Conservation (phyloP, 2,888 invertebrate species). For the Dexiosoma caninum region DNA sequence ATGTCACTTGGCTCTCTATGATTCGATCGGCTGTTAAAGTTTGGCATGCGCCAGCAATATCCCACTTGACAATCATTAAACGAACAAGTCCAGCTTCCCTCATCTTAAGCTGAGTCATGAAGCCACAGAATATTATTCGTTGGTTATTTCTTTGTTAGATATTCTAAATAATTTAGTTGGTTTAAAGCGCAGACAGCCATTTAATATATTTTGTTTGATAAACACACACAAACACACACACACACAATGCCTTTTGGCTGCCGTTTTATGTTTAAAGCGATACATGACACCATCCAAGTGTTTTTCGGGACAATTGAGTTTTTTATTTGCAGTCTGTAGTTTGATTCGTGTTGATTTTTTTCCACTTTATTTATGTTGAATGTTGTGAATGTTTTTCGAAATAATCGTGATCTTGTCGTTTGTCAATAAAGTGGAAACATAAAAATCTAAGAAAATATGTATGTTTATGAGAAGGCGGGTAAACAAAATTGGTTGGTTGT, state of each 20-base stretch:
- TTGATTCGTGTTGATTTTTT: conserved; percentile 40
- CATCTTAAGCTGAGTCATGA: conserved; percentile 11
- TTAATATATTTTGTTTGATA: neutral
- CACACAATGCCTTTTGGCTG: conserved; percentile 35
- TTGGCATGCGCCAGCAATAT: conserved; percentile 54
- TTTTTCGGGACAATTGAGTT: conserved; percentile 10
- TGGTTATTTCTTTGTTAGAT: conserved; percentile 35
- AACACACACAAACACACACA: neutral
- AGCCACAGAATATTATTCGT: conserved; percentile 31
- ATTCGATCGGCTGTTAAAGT: conserved; percentile 36
- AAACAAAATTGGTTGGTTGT: too few species aligned
- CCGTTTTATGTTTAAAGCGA: conserved; percentile 40
- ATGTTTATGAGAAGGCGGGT: too few species aligned
- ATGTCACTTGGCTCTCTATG: conserved; percentile 44
- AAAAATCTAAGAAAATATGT: neutral
- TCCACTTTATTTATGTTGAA: conserved; percentile 49
- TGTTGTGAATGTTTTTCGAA: conserved; percentile 56
- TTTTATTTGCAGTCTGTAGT: conserved; percentile 5
- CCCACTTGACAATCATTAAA: conserved; percentile 26
- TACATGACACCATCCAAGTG: conserved; percentile 56
- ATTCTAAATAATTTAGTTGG: conserved; percentile 8
- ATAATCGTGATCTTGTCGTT: conserved; percentile 60
- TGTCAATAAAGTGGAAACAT: conserved; percentile 31
- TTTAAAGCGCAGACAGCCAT: neutral
- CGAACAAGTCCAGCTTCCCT: neutral